Evolutionary conservation across 2,888 invertebrate genomes (phyloP).

Genomic region (Nymphalis polychloros): DNA sequence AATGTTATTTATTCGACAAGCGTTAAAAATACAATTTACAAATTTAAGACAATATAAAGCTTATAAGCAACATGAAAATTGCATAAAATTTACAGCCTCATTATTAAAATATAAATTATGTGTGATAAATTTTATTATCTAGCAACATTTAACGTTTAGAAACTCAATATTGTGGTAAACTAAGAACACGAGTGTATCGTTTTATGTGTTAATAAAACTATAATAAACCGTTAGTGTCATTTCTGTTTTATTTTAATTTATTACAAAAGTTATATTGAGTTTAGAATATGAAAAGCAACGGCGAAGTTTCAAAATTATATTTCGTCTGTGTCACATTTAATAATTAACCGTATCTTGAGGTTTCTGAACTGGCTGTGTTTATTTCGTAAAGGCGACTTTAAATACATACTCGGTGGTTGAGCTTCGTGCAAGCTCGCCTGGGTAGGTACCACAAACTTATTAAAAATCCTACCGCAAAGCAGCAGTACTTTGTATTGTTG

Average conservation of each 20-base stretch:
- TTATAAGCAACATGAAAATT: background rate
- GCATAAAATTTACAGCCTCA: background rate
- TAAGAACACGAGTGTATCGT: background rate
- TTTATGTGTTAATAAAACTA: constrained; percentile 15
- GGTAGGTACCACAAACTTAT: no score
- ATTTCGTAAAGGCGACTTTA: no score
- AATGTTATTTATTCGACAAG: no score
- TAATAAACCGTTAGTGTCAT: background rate
- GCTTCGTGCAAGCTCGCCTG: no score
- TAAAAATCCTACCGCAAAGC: no score
- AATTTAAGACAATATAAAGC: background rate
- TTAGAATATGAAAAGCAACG: background rate
- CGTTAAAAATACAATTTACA: no score
- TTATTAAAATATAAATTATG: background rate
- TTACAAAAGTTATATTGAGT: constrained; percentile 1
- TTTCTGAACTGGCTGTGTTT: no score
- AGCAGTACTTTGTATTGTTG: no score
- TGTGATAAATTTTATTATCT: background rate
- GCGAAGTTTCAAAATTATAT: background rate
- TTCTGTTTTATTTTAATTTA: constrained; percentile 12
- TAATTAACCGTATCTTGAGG: background rate
- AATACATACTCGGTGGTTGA: no score
- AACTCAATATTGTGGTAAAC: background rate
- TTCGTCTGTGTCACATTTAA: background rate
- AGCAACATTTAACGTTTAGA: background rate